A percentile compares a stretch with the other conserved stretches of the same genome.
Conservation (phyloP, 1,140 invertebrate species). For the Drosophila leontia region DNA sequence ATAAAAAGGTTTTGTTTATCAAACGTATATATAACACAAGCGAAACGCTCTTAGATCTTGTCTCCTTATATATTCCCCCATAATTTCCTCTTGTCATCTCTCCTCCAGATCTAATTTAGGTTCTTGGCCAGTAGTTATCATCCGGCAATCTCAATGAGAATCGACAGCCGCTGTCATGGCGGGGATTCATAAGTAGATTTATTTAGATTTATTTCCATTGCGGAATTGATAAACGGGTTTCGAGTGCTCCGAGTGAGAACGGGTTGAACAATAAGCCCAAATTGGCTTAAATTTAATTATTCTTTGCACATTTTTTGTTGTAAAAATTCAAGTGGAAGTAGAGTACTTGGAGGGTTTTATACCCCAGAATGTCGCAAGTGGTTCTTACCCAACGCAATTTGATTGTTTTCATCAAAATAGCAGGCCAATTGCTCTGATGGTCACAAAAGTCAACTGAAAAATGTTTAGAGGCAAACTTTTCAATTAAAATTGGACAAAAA, state of each 20-base stretch:
- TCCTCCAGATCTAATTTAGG: slow-evolving; percentile 21
- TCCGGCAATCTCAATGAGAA: slow-evolving; percentile 22
- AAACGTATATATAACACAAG: slow-evolving; percentile 22
- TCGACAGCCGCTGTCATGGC: slow-evolving; percentile 29
- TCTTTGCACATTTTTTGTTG: neutral
- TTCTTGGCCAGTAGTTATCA: slow-evolving; percentile 9
- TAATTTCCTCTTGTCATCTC: slow-evolving; percentile 19
- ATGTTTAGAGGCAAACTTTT: slow-evolving; percentile 18
- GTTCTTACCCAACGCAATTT: slow-evolving; percentile 6
- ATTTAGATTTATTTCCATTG: slow-evolving; percentile 35
- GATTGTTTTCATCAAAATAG: slow-evolving; percentile 38
- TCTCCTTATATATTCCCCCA: neutral
- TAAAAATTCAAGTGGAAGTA: neutral
- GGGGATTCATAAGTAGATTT: slow-evolving; percentile 36
- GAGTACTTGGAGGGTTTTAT: slow-evolving; percentile 1
- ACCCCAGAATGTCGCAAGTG: slow-evolving; percentile 1
- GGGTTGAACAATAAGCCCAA: slow-evolving; percentile 8
- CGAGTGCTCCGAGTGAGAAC: slow-evolving; percentile 1
- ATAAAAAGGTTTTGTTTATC: slow-evolving; percentile 39
- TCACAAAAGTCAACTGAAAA: slow-evolving; percentile 20
- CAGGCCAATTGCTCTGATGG: slow-evolving; percentile 15
- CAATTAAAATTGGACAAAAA: slow-evolving; percentile 32
- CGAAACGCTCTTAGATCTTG: slow-evolving; percentile 23
- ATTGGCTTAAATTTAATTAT: slow-evolving; percentile 20
- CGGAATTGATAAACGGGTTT: slow-evolving; percentile 41